Base-by-base conservation (phyloP, 2,888 invertebrate species). In the Panorpa germanica region DNA sequence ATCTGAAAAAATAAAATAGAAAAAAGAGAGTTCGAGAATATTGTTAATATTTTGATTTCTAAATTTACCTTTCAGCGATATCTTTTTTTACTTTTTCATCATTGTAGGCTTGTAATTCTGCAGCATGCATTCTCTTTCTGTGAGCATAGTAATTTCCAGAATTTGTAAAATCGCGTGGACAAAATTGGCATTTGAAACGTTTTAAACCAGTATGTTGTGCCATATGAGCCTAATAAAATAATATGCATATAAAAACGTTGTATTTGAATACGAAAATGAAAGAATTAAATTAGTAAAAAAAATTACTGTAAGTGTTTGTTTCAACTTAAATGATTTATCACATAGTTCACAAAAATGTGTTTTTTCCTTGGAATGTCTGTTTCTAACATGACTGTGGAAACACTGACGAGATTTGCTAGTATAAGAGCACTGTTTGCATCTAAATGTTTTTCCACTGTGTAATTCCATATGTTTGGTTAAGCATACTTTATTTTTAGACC, bases 91-190 rank as follows among this genome's bases (percentile, higher is more conserved):
- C 25, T 25, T 38, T 40, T 1, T 32, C 17, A 18, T 34, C 34
- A 4, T 35, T n/a, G n/a, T n/a, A n/a, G n/a, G n/a, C n/a, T n/a
- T n/a, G 34, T 23, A 40, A 33, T 27, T 40, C 35, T 9, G 29
- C 28, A 5, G 38, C 38, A 35, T 41, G 41, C 41, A 41, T 41
- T 29, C 38, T 28, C 32, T 40, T 41, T 6, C 40, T 31, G 31
- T 41, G 41, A 12, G 40, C 37, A 36, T 41, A 40, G 30, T 38
- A 41, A 28, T 41, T 41, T 1, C 40, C 41, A 21, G 40, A 39
- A 1, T 38, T 38, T 3, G 39, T 40, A 28, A 41, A 41, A n/a
- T 34, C 34, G 23, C 38, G 36, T 13, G 31, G 26, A 26, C 41
- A 42, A 28, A 41, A 42, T 18, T 38, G 35, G 21, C 42, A 42